Evolutionary conservation across 2,888 invertebrate genomes (phyloP).

Genomic region (Drosophila aldrichi): DNA sequence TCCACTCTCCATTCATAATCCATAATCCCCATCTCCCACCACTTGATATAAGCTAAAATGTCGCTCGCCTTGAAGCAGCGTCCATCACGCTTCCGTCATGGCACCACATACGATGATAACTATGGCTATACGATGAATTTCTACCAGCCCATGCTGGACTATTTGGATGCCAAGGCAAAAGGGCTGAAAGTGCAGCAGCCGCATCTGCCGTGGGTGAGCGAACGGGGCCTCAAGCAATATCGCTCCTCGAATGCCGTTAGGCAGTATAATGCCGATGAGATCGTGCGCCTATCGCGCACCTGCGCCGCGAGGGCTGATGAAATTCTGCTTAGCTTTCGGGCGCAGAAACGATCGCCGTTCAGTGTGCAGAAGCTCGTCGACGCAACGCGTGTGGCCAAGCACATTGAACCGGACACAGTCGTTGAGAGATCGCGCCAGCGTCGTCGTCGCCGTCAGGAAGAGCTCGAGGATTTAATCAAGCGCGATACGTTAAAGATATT

Average conservation of each 20-base stretch:
- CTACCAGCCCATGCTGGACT: constrained; percentile 95
- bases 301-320: constrained; percentile 90
- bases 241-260: constrained; percentile 88
- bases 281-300: constrained; percentile 88
- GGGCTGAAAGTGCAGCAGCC: constrained; percentile 85
- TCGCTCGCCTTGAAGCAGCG: constrained; percentile 83
- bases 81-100: constrained; percentile 81
- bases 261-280: constrained; percentile 89
- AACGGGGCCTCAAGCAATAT: constrained; percentile 89
- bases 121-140: constrained; percentile 93
- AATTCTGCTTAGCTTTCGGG: constrained; percentile 86
- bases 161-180: constrained; percentile 89
- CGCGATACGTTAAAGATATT: constrained; percentile 82
- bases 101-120: constrained; percentile 91
- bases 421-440: constrained; percentile 85
- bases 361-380: constrained; percentile 87
- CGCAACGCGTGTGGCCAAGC: constrained; percentile 86
- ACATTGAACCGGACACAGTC: constrained; percentile 85
- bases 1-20: constrained; percentile 14
- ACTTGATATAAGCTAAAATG: constrained; percentile 63
- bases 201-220: constrained; percentile 91
- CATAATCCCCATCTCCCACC: background rate
- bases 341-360: constrained; percentile 85
- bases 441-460: constrained; percentile 85
- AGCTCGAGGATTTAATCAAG: constrained; percentile 88